Conservation (phyloP, 53 echinoderm and acorn worm genomes). For the Luidia sarsii region DNA sequence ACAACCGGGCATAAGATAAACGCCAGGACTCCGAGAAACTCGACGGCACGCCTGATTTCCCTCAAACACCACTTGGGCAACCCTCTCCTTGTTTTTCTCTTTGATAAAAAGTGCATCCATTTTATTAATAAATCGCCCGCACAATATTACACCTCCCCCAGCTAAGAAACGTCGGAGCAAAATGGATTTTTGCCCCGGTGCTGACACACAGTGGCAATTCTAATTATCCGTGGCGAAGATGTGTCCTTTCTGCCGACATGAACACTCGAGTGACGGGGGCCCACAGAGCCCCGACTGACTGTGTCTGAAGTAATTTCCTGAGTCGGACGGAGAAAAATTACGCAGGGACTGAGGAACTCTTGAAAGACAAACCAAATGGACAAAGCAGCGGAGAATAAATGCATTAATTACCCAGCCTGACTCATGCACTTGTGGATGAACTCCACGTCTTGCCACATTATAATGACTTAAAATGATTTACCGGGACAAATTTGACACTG, state of each 20-base stretch:
- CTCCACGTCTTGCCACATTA: conserved; percentile 31
- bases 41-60: conserved; percentile 39
- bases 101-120: conserved; percentile 14
- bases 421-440: not conserved
- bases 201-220: conserved; percentile 53
- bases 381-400: conserved; percentile 34
- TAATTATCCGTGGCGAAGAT: conserved; percentile 46
- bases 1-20: conserved; percentile 33
- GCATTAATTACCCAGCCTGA: conserved; percentile 43
- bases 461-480: conserved; percentile 38
- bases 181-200: conserved; percentile 55
- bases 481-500: conserved; percentile 3
- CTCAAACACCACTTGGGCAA: conserved; percentile 39
- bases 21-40: conserved; percentile 27
- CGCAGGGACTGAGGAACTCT: conserved; percentile 6
- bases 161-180: conserved; percentile 43
- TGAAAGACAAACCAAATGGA: not conserved
- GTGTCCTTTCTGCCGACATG: conserved; percentile 44
- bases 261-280: conserved; percentile 45
- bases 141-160: conserved; percentile 56
- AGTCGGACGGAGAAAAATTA: conserved; percentile 40
- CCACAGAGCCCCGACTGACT: conserved; percentile 23
- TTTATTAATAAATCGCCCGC: conserved; percentile 54
- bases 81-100: conserved; percentile 5
- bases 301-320: conserved; percentile 52